Conservation (phyloP, 35 echinoderm and acorn worm genomes). For the Holothuria glaberrima region DNA sequence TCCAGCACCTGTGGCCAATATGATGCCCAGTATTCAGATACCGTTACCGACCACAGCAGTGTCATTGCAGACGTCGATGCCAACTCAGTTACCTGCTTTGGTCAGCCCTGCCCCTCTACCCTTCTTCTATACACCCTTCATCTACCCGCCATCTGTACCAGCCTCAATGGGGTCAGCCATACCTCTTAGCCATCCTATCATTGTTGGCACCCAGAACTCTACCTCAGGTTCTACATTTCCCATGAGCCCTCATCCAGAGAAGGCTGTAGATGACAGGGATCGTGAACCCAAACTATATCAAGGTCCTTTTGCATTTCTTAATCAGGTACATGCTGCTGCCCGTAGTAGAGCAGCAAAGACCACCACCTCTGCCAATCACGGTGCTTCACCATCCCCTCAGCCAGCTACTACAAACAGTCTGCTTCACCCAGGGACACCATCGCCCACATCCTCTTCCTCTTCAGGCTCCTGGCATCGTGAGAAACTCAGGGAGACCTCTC, state of each 20-base stretch:
- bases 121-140: slow-evolving; percentile 51
- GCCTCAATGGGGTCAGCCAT: slow-evolving; percentile 28
- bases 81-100: slow-evolving; percentile 19
- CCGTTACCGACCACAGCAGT: slow-evolving; percentile 31
- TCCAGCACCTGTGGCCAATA: slow-evolving; percentile 1
- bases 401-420: neutral
- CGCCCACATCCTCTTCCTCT: slow-evolving; percentile 41
- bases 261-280: neutral
- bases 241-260: neutral
- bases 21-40: slow-evolving; percentile 51
- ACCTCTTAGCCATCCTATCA: slow-evolving; percentile 10
- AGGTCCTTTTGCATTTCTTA: slow-evolving; percentile 57
- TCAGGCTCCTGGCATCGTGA: slow-evolving; percentile 49
- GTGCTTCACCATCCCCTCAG: slow-evolving; percentile 18
- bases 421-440: slow-evolving; percentile 52
- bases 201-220: slow-evolving; percentile 29
- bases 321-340: slow-evolving; percentile 60
- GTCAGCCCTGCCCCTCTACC: slow-evolving; percentile 35
- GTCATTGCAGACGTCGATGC: slow-evolving; percentile 49
- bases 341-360: slow-evolving; percentile 10
- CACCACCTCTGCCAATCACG: neutral
- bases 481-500: slow-evolving; percentile 45
- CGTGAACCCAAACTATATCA: slow-evolving; percentile 36
- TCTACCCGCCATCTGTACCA: slow-evolving; percentile 29
- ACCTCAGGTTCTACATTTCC: slow-evolving; percentile 20